Percentiles rank a stretch among this genome's conserved stretches.
phyloP scores from a whole-genome alignment of 2,113 vertebrate genomes.

The Eulemur rufifrons region DNA sequence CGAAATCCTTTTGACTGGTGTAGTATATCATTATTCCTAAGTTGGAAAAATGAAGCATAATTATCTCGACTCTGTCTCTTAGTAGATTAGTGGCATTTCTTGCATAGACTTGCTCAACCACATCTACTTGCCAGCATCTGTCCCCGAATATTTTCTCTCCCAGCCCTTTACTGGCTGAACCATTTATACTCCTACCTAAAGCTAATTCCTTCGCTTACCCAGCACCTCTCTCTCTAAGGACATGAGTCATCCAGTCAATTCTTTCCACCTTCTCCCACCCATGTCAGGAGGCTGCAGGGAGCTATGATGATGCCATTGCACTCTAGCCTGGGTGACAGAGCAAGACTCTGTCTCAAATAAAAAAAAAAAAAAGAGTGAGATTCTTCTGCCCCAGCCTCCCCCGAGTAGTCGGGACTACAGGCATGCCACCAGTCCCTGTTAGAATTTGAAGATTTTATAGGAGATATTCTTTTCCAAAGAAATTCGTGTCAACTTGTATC shows the following conservation, averaged over 20 bases:
- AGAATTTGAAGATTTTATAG: constrained; percentile 90
- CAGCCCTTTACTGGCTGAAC: neutral
- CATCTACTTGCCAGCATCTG: neutral
- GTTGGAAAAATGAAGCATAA: neutral
- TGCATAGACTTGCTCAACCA: neutral
- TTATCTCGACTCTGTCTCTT: neutral
- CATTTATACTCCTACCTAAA: neutral
- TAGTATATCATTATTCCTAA: neutral
- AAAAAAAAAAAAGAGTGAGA: neutral
- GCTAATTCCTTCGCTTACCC: neutral
- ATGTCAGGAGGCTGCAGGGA: too few species aligned
- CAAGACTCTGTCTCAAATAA: too few species aligned
- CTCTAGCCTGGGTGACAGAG: too few species aligned
- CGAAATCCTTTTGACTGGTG: neutral
- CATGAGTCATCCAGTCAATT: neutral
- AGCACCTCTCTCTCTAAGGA: neutral
- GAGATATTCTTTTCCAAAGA: constrained; percentile 92
- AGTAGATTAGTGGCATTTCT: neutral
- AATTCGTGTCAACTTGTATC: constrained; percentile 94
- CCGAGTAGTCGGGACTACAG: too few species aligned
- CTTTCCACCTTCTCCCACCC: neutral
- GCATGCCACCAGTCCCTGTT: too few species aligned
- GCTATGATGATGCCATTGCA: too few species aligned
- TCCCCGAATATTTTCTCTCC: neutral
- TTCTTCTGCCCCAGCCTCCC: too few species aligned